Conservation (phyloP, 2,888 invertebrate species). For the Spodoptera littoralis region DNA sequence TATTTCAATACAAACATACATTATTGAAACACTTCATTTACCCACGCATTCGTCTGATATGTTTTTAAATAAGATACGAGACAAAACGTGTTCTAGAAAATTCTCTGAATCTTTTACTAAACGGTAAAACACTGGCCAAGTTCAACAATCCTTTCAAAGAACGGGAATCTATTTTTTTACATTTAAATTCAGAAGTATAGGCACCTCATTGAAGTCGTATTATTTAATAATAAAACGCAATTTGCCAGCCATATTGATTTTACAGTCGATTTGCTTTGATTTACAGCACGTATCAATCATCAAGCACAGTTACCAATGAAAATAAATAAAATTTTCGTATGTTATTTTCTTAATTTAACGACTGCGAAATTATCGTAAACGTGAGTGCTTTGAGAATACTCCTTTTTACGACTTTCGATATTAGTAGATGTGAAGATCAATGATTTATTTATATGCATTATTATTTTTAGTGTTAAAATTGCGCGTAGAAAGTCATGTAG, state of each 20-base stretch:
- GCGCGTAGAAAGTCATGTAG: no score
- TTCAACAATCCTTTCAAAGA: slow-evolving; percentile 30
- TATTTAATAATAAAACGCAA: slow-evolving; percentile 41
- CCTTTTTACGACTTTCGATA: slow-evolving; percentile 34
- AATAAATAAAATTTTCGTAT: slow-evolving; percentile 62
- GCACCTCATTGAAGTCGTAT: slow-evolving; percentile 23
- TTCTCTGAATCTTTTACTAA: slow-evolving; percentile 1
- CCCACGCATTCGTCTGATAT: slow-evolving; percentile 21
- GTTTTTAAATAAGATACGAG: slow-evolving; percentile 15
- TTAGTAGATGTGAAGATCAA: slow-evolving; percentile 12
- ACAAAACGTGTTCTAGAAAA: slow-evolving; percentile 26
- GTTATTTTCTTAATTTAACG: slow-evolving; percentile 62
- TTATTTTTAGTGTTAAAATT: no score
- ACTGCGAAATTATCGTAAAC: slow-evolving; percentile 60
- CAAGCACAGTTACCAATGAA: slow-evolving; percentile 58
- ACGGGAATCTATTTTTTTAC: not conserved
- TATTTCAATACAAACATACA: slow-evolving; percentile 22
- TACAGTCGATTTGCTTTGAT: slow-evolving; percentile 60
- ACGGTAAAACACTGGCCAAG: slow-evolving; percentile 28
- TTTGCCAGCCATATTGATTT: slow-evolving; percentile 63
- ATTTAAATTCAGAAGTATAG: slow-evolving; percentile 2
- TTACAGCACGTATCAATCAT: slow-evolving; percentile 63
- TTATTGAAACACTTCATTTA: slow-evolving; percentile 18
- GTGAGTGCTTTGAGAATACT: slow-evolving; percentile 46
- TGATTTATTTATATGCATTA: not conserved